These are phyloP conservation scores for Drosophila pallidifrons DNA, from an alignment of 1,140 invertebrate species.

Conservation along the genomic window DNA sequence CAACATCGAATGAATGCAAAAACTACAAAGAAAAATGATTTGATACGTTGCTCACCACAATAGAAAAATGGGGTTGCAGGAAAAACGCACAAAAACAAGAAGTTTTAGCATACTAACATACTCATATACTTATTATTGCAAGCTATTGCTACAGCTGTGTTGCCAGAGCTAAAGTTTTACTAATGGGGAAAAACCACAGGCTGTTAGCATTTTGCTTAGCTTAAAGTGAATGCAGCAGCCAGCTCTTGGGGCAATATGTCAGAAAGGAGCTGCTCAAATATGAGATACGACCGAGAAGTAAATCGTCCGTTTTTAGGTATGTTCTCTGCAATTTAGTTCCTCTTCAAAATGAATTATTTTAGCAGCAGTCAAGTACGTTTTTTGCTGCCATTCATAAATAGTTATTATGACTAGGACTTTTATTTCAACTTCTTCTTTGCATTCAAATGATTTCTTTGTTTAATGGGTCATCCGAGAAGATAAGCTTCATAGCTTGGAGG, in stretches of 20 bases:
- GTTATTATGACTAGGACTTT: too few relatives aligned
- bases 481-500: neutral
- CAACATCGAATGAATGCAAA: slow-evolving; percentile 8
- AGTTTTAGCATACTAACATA: neutral
- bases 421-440: too few relatives aligned
- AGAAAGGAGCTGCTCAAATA: too few relatives aligned
- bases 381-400: too few relatives aligned
- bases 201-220: slow-evolving; percentile 3
- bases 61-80: neutral
- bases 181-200: neutral
- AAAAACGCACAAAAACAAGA: neutral
- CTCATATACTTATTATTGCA: neutral
- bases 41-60: neutral
- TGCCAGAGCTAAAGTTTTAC: neutral
- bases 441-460: too few relatives aligned
- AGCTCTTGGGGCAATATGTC: neutral
- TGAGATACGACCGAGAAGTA: neutral
- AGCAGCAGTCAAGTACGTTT: too few relatives aligned
- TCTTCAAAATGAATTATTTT: neutral
- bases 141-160: neutral
- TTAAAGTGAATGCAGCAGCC: neutral
- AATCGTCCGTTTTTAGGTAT: neutral
- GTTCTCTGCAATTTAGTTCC: neutral
- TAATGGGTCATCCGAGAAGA: neutral
- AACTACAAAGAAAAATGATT: slow-evolving; percentile 9